A percentile compares a stretch with the other conserved stretches of the same genome.
phyloP scores from a whole-genome alignment of 2,888 invertebrate genomes.

The Congeria kusceri region DNA sequence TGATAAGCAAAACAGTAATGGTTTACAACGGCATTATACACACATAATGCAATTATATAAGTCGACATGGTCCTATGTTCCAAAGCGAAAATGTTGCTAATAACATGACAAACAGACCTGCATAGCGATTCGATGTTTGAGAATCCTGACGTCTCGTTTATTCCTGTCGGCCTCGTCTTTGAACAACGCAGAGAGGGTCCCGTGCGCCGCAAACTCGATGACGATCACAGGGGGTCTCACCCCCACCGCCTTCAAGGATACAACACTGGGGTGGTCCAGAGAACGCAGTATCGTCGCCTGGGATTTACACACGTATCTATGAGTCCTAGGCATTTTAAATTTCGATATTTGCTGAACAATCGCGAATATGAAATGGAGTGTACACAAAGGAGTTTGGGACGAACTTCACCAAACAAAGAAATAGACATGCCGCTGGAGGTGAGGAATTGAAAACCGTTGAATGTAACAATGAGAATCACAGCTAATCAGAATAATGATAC shows the following conservation, averaged over 20 bases:
- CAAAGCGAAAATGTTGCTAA: too few species aligned
- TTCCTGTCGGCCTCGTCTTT: slow-evolving; percentile 60
- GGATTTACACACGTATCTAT: slow-evolving; percentile 10
- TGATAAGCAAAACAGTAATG: too few species aligned
- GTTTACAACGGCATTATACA: too few species aligned
- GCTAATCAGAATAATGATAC: slow-evolving; percentile 47
- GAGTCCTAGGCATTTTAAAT: neutral
- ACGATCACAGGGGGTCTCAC: slow-evolving; percentile 77
- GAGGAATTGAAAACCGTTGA: too few species aligned
- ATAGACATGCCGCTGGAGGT: too few species aligned
- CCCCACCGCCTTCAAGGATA: slow-evolving; percentile 80
- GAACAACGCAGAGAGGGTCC: slow-evolving; percentile 75
- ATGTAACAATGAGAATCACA: too few species aligned
- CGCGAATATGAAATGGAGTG: too few species aligned
- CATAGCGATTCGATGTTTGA: slow-evolving; percentile 79
- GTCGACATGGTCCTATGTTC: too few species aligned
- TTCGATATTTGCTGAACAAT: too few species aligned
- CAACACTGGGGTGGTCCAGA: slow-evolving; percentile 81
- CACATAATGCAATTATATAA: neutral
- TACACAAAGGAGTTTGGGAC: too few species aligned
- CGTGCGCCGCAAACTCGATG: slow-evolving; percentile 80
- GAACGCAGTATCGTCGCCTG: slow-evolving; percentile 81
- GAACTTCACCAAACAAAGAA: too few species aligned
- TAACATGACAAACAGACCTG: slow-evolving; percentile 73
- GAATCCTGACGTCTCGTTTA: slow-evolving; percentile 41